Base-by-base conservation (phyloP, 2,888 invertebrate species). In the Drosophila phalerata region DNA sequence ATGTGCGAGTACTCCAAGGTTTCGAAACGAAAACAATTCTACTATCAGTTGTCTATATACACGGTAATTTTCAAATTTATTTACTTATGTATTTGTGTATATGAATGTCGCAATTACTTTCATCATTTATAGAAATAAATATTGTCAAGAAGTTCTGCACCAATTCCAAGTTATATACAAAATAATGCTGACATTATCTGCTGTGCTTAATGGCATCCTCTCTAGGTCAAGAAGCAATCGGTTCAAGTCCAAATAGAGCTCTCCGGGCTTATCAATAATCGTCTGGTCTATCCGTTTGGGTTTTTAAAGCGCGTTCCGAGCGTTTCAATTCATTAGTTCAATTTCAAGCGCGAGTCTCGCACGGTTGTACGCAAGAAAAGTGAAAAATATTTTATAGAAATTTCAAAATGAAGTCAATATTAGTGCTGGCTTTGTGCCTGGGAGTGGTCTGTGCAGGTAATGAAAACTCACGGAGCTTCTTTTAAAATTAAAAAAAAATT, bases 361-460 rank as follows among this genome's bases (percentile, higher is more conserved):
- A 90, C 87, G 84, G 66, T 73, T 72, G 74, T 52, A 51, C 52
- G 53, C 42, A 61, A 28, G 37, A 28, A 45, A 66, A 66, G n/a
- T 57, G 45, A 3, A 56, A 77, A 73, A 62, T 61, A 48, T 43
- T 60, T 19, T 10, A 17, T 37, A 63, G n/a, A 58, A 73, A 65
- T 56, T 22, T 62, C 53, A 51, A 49, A 43, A 92, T 92, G 93
- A 92, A 90, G 72, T 87, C 72, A 69, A 83, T 91, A 25, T 65
- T 92, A 64, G 60, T 92, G 67, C 73, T 92, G 82, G 90, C 91
- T 55, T 60, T 92, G 58, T 92, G 92, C 79, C 85, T 92, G 62
- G 88, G 90, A 73, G 88, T 85, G 61, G 89, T 84, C 55, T 79
- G 88, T 74, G 92, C 91, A 90, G 92, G 92, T 92, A 91, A 91